Evolutionary conservation across 1,140 invertebrate species (phyloP).

Genomic region (Calephelis nemesis): DNA sequence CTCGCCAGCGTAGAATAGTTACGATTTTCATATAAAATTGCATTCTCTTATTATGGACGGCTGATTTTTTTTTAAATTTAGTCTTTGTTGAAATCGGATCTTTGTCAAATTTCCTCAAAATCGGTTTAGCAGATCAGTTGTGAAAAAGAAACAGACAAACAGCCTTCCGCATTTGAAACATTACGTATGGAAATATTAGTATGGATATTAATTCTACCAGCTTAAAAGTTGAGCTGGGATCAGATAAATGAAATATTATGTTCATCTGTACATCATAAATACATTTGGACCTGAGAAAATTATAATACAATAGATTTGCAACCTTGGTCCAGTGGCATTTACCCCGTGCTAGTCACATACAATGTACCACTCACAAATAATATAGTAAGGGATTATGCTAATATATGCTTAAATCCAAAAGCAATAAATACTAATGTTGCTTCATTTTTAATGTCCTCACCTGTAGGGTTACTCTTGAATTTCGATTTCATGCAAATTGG

Average conservation of each 20-base stretch:
- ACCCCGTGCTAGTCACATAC: slow-evolving; percentile 53
- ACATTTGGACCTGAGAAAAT: slow-evolving; percentile 7
- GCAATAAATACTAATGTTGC: not conserved
- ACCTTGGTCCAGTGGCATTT: slow-evolving; percentile 65
- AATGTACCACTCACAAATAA: slow-evolving; percentile 15
- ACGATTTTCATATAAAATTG: no score
- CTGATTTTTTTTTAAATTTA: no score
- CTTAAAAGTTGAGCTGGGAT: not conserved
- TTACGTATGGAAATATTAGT: no score
- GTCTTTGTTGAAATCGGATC: no score
- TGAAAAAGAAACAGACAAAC: no score
- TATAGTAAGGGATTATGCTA: slow-evolving; percentile 4
- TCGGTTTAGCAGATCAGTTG: no score
- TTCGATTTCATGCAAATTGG: no score
- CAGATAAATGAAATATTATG: slow-evolving; percentile 4
- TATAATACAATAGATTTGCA: slow-evolving; percentile 22
- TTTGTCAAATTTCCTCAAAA: no score
- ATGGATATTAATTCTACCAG: not conserved
- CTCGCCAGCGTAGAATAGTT: no score
- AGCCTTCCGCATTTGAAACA: no score
- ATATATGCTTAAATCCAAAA: slow-evolving; percentile 1
- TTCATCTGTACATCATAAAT: slow-evolving; percentile 2
- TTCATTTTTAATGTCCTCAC: not conserved
- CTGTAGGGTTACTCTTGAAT: no score
- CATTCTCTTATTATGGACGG: no score